Evolutionary conservation across 1,140 invertebrate species (phyloP).

Genomic region (Spodoptera frugiperda): DNA sequence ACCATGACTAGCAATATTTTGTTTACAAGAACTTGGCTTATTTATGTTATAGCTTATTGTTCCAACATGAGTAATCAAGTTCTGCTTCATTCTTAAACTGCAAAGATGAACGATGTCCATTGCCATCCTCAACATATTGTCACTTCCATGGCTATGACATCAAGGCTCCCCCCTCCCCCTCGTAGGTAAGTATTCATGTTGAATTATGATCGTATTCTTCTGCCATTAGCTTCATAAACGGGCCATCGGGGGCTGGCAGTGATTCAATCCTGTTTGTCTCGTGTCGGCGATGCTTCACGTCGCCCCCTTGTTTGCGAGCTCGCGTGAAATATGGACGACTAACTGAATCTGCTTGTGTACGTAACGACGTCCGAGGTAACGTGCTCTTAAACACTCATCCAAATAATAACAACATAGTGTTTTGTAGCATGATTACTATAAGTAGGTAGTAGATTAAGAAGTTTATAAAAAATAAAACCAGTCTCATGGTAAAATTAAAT

Average conservation of each 20-base stretch:
- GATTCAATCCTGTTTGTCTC: constrained; percentile 42
- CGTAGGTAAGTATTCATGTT: constrained; percentile 48
- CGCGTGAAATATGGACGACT: constrained; percentile 22
- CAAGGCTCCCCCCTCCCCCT: constrained; percentile 7
- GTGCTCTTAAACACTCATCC: too few species aligned
- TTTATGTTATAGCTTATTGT: too few species aligned
- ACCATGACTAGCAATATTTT: too few species aligned
- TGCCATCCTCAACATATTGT: not conserved
- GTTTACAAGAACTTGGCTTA: too few species aligned
- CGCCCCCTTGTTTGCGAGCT: constrained; percentile 33
- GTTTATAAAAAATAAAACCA: too few species aligned
- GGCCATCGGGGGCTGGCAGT: constrained; percentile 9
- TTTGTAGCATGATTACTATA: too few species aligned
- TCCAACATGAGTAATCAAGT: not conserved
- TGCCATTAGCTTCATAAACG: constrained; percentile 52
- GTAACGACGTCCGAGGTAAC: not conserved
- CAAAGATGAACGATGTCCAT: not conserved
- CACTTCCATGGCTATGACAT: not conserved
- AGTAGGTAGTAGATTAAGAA: too few species aligned
- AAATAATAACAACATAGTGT: too few species aligned
- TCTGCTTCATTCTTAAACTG: not conserved
- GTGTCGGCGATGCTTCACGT: constrained; percentile 2
- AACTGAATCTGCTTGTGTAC: constrained; percentile 9
- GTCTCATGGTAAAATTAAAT: too few species aligned
- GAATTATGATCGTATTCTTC: constrained; percentile 52